These are phyloP conservation scores for Rhineura floridana DNA, from an alignment of 2,113 vertebrate species.

Conservation along the genomic window DNA sequence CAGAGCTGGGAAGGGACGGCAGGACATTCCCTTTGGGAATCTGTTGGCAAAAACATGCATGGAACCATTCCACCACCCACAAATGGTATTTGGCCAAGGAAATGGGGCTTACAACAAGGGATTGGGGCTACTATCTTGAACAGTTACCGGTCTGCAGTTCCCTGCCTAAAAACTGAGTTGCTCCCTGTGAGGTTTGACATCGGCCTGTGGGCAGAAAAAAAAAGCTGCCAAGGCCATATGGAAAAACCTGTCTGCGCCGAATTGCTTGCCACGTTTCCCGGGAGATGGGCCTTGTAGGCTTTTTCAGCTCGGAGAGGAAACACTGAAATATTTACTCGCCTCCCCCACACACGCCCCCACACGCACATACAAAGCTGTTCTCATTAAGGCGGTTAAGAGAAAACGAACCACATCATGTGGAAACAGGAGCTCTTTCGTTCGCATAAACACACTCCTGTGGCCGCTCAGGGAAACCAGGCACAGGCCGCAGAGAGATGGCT, in stretches of 20 bases:
- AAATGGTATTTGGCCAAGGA: not conserved
- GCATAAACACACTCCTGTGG: not conserved
- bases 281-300: constrained; percentile 46
- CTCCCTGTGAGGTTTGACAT: constrained; percentile 52
- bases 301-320: constrained; percentile 35
- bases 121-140: constrained; percentile 6
- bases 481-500: not conserved
- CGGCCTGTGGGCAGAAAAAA: constrained; percentile 30
- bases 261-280: constrained; percentile 44
- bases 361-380: not conserved
- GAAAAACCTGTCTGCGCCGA: not conserved
- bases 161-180: constrained; percentile 31
- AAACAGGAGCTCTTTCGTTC: not conserved
- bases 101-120: not conserved
- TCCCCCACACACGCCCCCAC: accelerated
- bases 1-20: not conserved
- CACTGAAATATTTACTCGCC: not conserved
- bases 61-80: not conserved
- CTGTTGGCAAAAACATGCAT: not conserved
- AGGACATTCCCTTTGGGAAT: not conserved
- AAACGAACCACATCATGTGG: not conserved
- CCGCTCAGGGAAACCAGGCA: not conserved
- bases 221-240: constrained; percentile 57
- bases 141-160: constrained; percentile 36
- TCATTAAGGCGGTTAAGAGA: not conserved